Conservation (phyloP, 2,797 vertebrate genomes). For the Petrocephalus schoutedeni region DNA sequence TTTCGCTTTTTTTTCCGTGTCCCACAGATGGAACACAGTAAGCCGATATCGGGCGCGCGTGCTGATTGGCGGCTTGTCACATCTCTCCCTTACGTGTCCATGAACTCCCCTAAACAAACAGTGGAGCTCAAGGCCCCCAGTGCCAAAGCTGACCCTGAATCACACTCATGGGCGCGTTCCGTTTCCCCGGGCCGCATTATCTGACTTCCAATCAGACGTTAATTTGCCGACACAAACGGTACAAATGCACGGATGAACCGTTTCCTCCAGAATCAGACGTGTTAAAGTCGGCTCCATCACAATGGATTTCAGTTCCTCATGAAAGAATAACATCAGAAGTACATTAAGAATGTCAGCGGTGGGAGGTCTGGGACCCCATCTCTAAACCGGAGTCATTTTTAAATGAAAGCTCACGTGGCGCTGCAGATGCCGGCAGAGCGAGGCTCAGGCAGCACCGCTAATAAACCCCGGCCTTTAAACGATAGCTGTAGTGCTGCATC, state of each 20-base stretch:
- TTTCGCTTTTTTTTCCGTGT: background rate
- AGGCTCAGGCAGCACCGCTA: slow-evolving; percentile 55
- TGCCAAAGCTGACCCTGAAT: background rate
- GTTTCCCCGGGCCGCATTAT: background rate
- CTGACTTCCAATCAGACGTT: background rate
- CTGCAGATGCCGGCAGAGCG: slow-evolving; percentile 35
- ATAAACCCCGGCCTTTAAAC: slow-evolving; percentile 59
- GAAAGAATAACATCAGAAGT: slow-evolving; percentile 46
- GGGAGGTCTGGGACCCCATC: background rate
- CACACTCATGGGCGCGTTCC: background rate
- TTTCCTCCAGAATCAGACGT: background rate
- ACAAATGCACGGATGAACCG: background rate
- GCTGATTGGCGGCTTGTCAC: background rate
- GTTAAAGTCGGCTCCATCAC: background rate
- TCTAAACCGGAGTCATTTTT: background rate
- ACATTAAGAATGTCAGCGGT: background rate
- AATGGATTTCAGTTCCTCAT: background rate
- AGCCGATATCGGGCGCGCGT: background rate
- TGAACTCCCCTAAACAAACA: background rate
- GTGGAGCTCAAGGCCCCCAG: background rate
- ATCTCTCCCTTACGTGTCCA: background rate
- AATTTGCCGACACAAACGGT: background rate
- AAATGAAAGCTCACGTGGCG: slow-evolving; percentile 14
- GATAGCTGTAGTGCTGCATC: slow-evolving; percentile 56
- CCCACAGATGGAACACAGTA: background rate